phyloP scores from a whole-genome alignment of 2,113 vertebrate species.

The Daphoenositta chrysoptera region DNA sequence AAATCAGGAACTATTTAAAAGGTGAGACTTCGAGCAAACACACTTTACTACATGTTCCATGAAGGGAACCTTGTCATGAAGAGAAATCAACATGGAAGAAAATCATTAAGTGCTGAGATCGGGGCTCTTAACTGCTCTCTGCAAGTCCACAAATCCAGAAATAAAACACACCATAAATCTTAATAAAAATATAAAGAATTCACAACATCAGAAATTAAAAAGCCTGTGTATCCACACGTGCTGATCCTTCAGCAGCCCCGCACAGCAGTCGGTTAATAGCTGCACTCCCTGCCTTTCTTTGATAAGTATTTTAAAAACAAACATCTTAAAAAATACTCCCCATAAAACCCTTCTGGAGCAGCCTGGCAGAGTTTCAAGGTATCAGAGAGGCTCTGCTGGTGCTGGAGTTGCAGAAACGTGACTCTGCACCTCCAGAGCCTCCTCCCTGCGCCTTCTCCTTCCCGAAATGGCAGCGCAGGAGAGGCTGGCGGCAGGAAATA shows the following conservation, averaged over 20 bases:
- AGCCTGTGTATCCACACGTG: neutral
- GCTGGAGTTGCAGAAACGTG: neutral
- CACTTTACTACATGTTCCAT: neutral
- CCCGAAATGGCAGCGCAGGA: constrained; percentile 29
- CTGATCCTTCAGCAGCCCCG: neutral
- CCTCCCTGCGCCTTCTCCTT: neutral
- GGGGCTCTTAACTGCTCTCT: neutral
- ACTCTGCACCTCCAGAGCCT: neutral
- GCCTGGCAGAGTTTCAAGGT: constrained; percentile 3
- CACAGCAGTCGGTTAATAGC: neutral
- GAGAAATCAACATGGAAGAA: neutral
- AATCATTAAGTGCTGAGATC: constrained; percentile 7
- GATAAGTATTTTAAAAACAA: constrained; percentile 40
- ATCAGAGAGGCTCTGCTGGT: neutral
- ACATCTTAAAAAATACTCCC: constrained; percentile 35
- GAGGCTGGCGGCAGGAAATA: constrained; percentile 38
- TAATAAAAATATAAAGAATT: constrained; percentile 28
- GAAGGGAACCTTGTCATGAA: neutral
- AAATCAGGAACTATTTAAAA: neutral
- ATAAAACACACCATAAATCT: constrained; percentile 39
- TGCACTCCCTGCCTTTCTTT: neutral
- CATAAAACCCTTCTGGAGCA: constrained; percentile 10
- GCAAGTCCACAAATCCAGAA: constrained; percentile 6
- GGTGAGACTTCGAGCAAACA: neutral
- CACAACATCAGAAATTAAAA: constrained; percentile 5